A percentile compares a stretch with the other conserved stretches of the same genome.
phyloP scores from a whole-genome alignment of 2,888 invertebrate species.

The Tyria jacobaeae region DNA sequence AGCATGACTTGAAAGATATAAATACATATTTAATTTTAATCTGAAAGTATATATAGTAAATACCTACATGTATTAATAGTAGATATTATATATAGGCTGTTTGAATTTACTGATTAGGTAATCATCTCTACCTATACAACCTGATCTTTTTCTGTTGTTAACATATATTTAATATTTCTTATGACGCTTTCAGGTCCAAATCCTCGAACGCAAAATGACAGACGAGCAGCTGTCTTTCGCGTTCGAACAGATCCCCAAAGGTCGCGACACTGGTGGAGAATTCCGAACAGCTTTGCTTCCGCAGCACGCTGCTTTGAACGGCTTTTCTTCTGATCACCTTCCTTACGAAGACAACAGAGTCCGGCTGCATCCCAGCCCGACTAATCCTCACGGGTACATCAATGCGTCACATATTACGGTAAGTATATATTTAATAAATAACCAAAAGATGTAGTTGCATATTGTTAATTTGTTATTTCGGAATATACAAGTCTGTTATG shows the following conservation, averaged over 20 bases:
- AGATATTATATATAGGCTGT: too few relatives aligned
- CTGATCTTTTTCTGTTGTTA: too few relatives aligned
- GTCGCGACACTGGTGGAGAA: conserved; percentile 89
- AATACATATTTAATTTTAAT: too few relatives aligned
- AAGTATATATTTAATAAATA: conserved; percentile 43
- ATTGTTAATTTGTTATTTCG: too few relatives aligned
- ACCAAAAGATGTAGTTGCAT: too few relatives aligned
- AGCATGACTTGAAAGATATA: too few relatives aligned
- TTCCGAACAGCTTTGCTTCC: conserved; percentile 91
- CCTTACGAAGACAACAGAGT: conserved; percentile 97
- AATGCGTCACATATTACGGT: conserved; percentile 97
- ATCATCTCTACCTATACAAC: too few relatives aligned
- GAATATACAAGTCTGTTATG: too few relatives aligned
- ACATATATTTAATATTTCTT: not conserved
- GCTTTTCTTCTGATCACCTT: conserved; percentile 89
- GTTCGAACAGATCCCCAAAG: conserved; percentile 94
- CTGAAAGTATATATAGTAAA: too few relatives aligned
- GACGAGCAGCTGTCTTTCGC: conserved; percentile 93
- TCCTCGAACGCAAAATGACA: conserved; percentile 85
- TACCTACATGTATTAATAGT: too few relatives aligned
- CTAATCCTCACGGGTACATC: conserved; percentile 95
- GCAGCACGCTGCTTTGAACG: conserved; percentile 88
- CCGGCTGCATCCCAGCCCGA: conserved; percentile 92
- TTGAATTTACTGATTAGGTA: too few relatives aligned
- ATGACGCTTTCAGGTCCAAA: conserved; percentile 70